A percentile compares a stretch with the other conserved stretches of the same genome.
Evolutionary conservation across 2,888 invertebrate species (phyloP).

Genomic region (Drosophila monieri): DNA sequence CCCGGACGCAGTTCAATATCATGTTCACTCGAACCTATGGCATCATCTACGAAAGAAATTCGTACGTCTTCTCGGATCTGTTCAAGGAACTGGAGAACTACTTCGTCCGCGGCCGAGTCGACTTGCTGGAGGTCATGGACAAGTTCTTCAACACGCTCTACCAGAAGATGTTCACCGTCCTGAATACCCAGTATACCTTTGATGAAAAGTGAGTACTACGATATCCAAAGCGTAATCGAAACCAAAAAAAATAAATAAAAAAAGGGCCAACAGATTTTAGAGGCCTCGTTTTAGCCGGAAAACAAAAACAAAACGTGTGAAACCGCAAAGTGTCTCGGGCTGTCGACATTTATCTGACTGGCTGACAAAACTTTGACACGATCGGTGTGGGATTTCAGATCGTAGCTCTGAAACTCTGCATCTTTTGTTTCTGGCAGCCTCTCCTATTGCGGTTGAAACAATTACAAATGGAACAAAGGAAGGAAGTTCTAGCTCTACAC

Average conservation of each 20-base stretch:
- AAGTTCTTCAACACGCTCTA: slow-evolving; percentile 96
- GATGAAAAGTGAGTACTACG: slow-evolving; percentile 89
- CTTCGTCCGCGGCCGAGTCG: slow-evolving; percentile 92
- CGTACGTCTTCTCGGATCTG: slow-evolving; percentile 95
- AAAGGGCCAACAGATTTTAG: neutral
- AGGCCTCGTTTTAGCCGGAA: slow-evolving; percentile 4
- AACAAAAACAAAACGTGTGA: slow-evolving; percentile 65
- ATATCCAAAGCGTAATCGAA: slow-evolving; percentile 47
- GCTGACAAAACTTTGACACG: slow-evolving; percentile 50
- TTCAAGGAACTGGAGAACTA: slow-evolving; percentile 95
- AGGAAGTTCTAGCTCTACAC: slow-evolving; percentile 4
- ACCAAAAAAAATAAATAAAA: neutral
- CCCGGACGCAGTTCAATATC: slow-evolving; percentile 94
- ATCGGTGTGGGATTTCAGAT: slow-evolving; percentile 67
- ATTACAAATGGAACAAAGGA: slow-evolving; percentile 42
- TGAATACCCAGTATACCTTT: slow-evolving; percentile 96
- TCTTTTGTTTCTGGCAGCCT: slow-evolving; percentile 48
- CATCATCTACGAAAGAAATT: slow-evolving; percentile 96
- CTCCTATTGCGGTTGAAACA: slow-evolving; percentile 65
- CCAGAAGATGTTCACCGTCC: slow-evolving; percentile 97
- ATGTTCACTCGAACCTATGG: slow-evolving; percentile 99
- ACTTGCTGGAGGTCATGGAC: slow-evolving; percentile 94
- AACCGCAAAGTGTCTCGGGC: slow-evolving; percentile 71
- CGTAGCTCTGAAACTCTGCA: neutral
- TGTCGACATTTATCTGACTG: slow-evolving; percentile 44